A percentile compares a stretch with the other conserved stretches of the same genome.
Conservation (phyloP, 2,888 invertebrate genomes). For the Chrysodeixis includens region DNA sequence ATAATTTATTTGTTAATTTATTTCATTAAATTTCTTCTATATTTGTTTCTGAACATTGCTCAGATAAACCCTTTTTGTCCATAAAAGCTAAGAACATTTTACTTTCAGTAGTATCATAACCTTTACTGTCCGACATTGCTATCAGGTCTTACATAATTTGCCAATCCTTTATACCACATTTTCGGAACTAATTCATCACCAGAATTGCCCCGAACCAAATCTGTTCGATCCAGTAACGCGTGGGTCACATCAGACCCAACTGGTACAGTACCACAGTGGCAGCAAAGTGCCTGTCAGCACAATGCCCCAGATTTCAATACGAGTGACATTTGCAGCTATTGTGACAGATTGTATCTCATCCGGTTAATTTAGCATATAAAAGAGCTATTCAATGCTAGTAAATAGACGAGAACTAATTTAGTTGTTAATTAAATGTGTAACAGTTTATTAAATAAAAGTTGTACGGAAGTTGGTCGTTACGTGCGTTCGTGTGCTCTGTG, state of each 20-base stretch:
- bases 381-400: constrained; percentile 36
- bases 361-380: constrained; percentile 65
- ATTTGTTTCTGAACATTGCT: too few relatives aligned
- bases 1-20: too few relatives aligned
- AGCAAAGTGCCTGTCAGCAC: constrained; percentile 59
- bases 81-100: too few relatives aligned
- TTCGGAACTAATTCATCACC: background rate
- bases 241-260: constrained; percentile 16
- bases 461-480: constrained; percentile 9
- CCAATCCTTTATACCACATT: too few relatives aligned
- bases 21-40: too few relatives aligned
- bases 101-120: too few relatives aligned
- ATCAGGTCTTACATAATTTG: too few relatives aligned
- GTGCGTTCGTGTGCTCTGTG: background rate
- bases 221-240: constrained; percentile 23
- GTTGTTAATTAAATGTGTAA: constrained; percentile 38
- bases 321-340: constrained; percentile 60
- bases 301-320: constrained; percentile 69
- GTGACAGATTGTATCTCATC: constrained; percentile 69
- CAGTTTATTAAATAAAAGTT: constrained; percentile 17
- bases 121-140: too few relatives aligned
- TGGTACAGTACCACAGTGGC: constrained; percentile 32
- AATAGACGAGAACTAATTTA: constrained; percentile 29
- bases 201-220: background rate
- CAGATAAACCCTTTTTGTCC: too few relatives aligned